phyloP scores from a whole-genome alignment of 2,113 vertebrate genomes.

The Condylura cristata region DNA sequence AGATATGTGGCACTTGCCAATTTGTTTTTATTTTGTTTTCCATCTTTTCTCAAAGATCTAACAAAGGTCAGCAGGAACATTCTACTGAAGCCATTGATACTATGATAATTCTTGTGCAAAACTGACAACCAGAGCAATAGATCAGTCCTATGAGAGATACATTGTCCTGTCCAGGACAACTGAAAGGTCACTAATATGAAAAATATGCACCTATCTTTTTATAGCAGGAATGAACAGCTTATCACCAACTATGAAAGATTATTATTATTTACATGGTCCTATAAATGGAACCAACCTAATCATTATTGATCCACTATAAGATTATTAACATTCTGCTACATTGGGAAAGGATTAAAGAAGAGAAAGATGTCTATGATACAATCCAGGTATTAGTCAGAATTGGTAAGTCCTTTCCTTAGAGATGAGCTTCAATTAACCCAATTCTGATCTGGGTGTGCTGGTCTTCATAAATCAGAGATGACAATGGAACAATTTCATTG shows the following conservation, averaged over 20 bases:
- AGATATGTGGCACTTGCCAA: not conserved
- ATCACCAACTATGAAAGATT: not conserved
- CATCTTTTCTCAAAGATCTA: slow-evolving; percentile 22
- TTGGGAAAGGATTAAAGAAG: not conserved
- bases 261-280: not conserved
- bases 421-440: slow-evolving; percentile 50
- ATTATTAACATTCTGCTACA: not conserved
- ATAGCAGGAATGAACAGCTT: no score
- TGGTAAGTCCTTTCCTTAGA: slow-evolving; percentile 43
- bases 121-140: not conserved
- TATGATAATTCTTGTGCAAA: slow-evolving; percentile 4
- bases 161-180: not conserved
- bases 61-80: not conserved
- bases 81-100: not conserved
- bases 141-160: not conserved
- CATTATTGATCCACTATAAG: not conserved
- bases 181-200: not conserved
- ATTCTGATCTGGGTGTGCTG: slow-evolving; percentile 9
- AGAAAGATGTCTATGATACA: not conserved
- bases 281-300: not conserved
- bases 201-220: not conserved
- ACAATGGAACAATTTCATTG: slow-evolving; percentile 18
- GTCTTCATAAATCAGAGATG: slow-evolving; percentile 59
- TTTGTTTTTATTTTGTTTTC: not conserved
- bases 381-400: slow-evolving; percentile 32